These are phyloP conservation scores for Omphaloscelis lunosa DNA, from an alignment of 2,888 invertebrate genomes.

Conservation along the genomic window DNA sequence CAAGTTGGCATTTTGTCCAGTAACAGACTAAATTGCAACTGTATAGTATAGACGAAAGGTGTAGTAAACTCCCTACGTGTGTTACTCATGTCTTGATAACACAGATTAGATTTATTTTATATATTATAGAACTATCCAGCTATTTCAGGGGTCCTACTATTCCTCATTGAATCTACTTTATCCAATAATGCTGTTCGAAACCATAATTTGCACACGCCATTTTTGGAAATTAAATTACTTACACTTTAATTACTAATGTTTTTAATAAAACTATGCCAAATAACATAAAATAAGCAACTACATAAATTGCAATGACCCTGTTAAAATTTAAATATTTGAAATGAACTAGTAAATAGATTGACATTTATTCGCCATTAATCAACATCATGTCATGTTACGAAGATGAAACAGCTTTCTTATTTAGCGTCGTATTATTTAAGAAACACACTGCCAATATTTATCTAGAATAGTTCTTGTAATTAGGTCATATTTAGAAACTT, in stretches of 20 bases:
- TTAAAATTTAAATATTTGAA: constrained; percentile 52
- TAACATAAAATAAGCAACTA: constrained; percentile 43
- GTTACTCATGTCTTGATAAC: neutral
- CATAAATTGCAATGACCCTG: constrained; percentile 53
- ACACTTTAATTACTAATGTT: constrained; percentile 17
- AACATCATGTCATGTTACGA: constrained; percentile 37
- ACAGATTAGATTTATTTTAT: neutral
- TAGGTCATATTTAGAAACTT: constrained; percentile 46
- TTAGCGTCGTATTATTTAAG: constrained; percentile 38
- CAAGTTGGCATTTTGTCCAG: constrained; percentile 86
- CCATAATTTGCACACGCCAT: neutral
- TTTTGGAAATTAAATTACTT: constrained; percentile 5
- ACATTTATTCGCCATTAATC: constrained; percentile 56
- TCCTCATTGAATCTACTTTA: neutral
- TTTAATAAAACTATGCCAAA: constrained; percentile 37
- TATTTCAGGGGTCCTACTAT: neutral
- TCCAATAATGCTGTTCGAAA: neutral
- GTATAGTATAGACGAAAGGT: constrained; percentile 7
- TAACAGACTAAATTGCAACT: constrained; percentile 43
- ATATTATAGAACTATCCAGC: neutral
- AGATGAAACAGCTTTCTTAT: constrained; percentile 52
- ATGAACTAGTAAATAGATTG: constrained; percentile 53
- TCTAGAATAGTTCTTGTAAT: constrained; percentile 25
- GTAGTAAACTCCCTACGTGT: neutral
- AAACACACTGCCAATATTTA: constrained; percentile 35